Base-by-base conservation (phyloP, 2,113 vertebrate genomes). In the Trogon melanurus region DNA sequence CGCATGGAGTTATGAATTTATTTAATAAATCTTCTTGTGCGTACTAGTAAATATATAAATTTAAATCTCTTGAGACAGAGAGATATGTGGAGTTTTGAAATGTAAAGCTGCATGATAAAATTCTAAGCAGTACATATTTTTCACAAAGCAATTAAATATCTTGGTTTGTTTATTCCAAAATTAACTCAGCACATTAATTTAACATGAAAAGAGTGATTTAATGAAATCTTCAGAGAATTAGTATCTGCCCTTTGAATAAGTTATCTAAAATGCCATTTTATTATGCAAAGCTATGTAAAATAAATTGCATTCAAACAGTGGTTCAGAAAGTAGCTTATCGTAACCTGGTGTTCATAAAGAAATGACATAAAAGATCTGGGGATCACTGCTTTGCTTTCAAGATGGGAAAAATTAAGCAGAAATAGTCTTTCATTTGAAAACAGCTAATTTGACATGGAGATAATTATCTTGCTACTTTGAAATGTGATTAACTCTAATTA, bases 211-310 rank as follows among this genome's bases (percentile, higher is more conserved):
- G 86, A 94, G 51, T 84, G 88, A 97, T 96, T 97, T 98, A 98
- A 98, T 97, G 91, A 98, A 97, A 90, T 97, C 97, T 97, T 94
- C 94, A 89, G 95, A 95, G 98, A 97, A 97, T 97, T 97, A 93
- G 66, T 97, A 96, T 97, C 95, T 96, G 71, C 87, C 85, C 94
- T 97, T 96, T 97, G 96, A 97, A 97, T 96, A 96, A 97, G 96
- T 96, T 96, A 98, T 95, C 96, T 97, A 96, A 97, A 98, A 96
- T 95, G 89, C 91, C 66, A 96, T 97, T 98, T 98, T 97, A 96
- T 97, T 98, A 97, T 98, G 97, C 93, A 98, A 98, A 98, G 95
- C 94, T 96, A 88, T 90, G 84, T 96, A 97, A 98, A 98, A 98
- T 97, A 98, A 98, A 97, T 97, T 97, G 80, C 94, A 95, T 96